Conservation (phyloP, 2,888 invertebrate genomes). For the Herminia tarsipennalis region DNA sequence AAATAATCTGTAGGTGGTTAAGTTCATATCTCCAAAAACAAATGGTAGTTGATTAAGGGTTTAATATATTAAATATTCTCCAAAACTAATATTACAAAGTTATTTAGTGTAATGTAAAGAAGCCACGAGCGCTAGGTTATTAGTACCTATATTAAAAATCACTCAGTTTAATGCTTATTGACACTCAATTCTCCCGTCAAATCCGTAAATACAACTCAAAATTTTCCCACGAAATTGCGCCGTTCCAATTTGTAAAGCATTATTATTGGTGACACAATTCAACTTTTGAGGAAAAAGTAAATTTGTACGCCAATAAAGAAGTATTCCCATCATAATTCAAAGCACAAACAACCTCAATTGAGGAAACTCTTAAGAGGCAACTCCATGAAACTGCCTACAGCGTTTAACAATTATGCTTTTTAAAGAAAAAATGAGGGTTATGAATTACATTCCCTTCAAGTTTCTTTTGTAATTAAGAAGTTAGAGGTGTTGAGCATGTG, state of each 20-base stretch:
- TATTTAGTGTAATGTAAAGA: too few relatives aligned
- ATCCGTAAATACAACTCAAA: background rate
- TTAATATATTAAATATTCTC: too few relatives aligned
- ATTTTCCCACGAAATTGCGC: background rate
- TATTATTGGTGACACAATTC: background rate
- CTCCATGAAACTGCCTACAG: background rate
- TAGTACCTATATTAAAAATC: too few relatives aligned
- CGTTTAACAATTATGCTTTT: slow-evolving; percentile 5
- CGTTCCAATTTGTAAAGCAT: background rate
- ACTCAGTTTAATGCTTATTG: background rate
- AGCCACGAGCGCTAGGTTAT: too few relatives aligned
- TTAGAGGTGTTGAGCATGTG: too few relatives aligned
- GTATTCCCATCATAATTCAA: background rate
- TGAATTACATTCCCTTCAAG: too few relatives aligned
- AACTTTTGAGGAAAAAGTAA: background rate
- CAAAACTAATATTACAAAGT: too few relatives aligned
- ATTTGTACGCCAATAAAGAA: background rate
- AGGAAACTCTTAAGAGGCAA: background rate
- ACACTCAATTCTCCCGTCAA: background rate
- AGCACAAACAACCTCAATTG: background rate
- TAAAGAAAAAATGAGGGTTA: too few relatives aligned
- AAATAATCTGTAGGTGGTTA: too few relatives aligned
- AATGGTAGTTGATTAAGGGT: too few relatives aligned
- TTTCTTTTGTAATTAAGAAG: too few relatives aligned
- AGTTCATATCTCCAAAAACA: too few relatives aligned